Percentiles rank a stretch among this genome's conserved stretches.
phyloP scores from a whole-genome alignment of 2,797 vertebrate genomes.

The Hipposideros larvatus region DNA sequence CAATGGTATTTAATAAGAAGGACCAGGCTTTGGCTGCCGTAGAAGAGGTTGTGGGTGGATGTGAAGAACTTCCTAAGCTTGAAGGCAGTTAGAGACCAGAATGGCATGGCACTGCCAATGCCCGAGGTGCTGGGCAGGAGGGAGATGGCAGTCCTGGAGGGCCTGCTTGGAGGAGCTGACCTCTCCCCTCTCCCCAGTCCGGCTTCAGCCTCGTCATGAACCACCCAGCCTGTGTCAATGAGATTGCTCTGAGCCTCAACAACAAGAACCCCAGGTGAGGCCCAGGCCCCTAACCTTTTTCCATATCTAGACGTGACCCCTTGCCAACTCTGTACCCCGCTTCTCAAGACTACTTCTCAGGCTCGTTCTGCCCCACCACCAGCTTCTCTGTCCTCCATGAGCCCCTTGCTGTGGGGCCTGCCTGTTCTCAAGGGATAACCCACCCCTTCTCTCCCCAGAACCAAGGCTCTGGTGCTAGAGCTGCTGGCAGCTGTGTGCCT shows the following conservation, averaged over 20 bases:
- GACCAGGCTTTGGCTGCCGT: background rate
- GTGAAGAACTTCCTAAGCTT: background rate
- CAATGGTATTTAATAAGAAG: background rate
- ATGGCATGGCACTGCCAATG: background rate
- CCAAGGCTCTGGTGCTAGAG: constrained; percentile 97
- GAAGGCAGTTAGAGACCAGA: background rate
- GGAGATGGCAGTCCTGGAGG: background rate
- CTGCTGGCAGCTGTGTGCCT: constrained; percentile 96
- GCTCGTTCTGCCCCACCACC: background rate
- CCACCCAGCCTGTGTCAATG: constrained; percentile 95
- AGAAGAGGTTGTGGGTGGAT: background rate
- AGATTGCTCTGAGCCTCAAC: constrained; percentile 97
- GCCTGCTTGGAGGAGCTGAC: constrained; percentile 27
- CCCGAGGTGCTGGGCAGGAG: background rate
- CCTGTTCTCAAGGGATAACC: background rate
- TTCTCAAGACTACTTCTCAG: background rate
- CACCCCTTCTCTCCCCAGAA: constrained; percentile 86
- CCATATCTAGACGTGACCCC: background rate
- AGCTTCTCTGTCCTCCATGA: background rate
- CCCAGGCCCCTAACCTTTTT: background rate
- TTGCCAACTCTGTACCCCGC: background rate
- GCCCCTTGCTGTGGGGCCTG: background rate
- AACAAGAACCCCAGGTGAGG: constrained; percentile 94
- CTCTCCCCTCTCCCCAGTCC: constrained; percentile 87
- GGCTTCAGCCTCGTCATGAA: constrained; percentile 98